Conservation (phyloP, 1,140 invertebrate species). For the Aricia agestis region DNA sequence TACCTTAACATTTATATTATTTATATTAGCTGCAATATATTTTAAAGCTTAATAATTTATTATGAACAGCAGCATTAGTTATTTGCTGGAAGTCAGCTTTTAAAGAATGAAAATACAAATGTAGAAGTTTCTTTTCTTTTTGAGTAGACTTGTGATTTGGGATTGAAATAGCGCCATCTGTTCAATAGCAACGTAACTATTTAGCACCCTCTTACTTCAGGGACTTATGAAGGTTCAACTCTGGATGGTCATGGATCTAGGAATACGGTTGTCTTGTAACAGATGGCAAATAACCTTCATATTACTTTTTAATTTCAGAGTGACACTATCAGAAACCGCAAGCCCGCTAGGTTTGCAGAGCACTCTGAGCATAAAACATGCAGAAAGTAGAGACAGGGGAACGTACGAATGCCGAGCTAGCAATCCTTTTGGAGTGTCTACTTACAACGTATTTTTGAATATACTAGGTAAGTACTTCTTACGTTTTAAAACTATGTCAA, state of each 20-base stretch:
- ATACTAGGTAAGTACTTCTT: slow-evolving; percentile 83
- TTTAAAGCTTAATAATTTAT: too few species aligned
- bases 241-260: neutral
- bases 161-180: neutral
- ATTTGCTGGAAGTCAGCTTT: too few species aligned
- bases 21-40: too few species aligned
- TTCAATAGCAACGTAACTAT: neutral
- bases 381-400: slow-evolving; percentile 86
- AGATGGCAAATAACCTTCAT: neutral
- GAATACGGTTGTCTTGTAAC: neutral
- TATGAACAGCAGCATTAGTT: too few species aligned
- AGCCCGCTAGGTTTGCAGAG: slow-evolving; percentile 79
- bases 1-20: too few species aligned
- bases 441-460: slow-evolving; percentile 85
- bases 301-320: slow-evolving; percentile 47
- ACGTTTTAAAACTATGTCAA: neutral
- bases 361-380: slow-evolving; percentile 77
- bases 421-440: slow-evolving; percentile 89
- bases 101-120: too few species aligned
- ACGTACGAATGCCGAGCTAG: slow-evolving; percentile 89
- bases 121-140: too few species aligned
- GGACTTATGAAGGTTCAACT: neutral
- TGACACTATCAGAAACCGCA: slow-evolving; percentile 78
- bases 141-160: neutral
- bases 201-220: neutral